phyloP scores from a whole-genome alignment of 2,888 invertebrate species.

The Taenaris catops region DNA sequence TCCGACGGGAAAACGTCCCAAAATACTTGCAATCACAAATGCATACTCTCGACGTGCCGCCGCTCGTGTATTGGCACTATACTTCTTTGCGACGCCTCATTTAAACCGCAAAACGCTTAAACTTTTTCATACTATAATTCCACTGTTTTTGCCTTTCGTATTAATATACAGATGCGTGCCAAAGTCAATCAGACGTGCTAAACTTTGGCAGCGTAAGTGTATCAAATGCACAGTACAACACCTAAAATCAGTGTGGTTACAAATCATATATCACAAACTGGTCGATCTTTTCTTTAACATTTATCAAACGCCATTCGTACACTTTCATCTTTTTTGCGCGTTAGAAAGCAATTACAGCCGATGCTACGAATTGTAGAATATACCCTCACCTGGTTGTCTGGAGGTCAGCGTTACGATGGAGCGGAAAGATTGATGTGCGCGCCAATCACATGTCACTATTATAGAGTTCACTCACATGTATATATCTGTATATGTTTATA shows the following conservation, averaged over 20 bases:
- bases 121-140: too few species aligned
- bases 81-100: too few species aligned
- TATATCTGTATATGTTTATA: too few species aligned
- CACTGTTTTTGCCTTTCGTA: too few species aligned
- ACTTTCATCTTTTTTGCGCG: conserved; percentile 38
- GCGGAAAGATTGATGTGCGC: conserved; percentile 37
- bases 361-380: conserved; percentile 35
- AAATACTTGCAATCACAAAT: too few species aligned
- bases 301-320: conserved; percentile 28
- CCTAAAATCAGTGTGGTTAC: conserved; percentile 8
- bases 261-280: conserved; percentile 5
- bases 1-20: too few species aligned
- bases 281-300: conserved; percentile 46
- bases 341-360: conserved; percentile 45
- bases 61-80: too few species aligned
- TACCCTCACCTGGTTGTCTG: conserved; percentile 60
- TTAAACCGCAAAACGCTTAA: too few species aligned
- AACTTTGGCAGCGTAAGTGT: conserved; percentile 58
- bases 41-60: too few species aligned
- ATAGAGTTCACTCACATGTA: conserved; percentile 10
- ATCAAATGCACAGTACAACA: not conserved
- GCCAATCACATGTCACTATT: conserved; percentile 46
- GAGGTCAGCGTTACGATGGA: conserved; percentile 53
- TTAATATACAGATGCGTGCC: too few species aligned
- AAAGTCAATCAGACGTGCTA: conserved; percentile 51